phyloP scores from a whole-genome alignment of 2,888 invertebrate genomes.

The Phengaris alcon region DNA sequence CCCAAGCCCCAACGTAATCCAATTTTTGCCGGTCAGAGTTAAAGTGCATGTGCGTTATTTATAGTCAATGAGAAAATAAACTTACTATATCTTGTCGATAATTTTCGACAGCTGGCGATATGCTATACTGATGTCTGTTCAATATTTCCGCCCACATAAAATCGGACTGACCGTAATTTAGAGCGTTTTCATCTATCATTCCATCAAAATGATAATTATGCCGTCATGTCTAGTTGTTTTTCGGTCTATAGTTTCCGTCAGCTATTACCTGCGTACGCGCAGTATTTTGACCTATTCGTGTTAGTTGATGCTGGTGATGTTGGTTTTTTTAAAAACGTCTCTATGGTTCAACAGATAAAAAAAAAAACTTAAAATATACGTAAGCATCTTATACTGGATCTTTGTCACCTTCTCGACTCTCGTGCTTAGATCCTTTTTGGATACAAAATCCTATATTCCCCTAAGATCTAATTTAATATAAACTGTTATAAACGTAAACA shows the following conservation, averaged over 20 bases:
- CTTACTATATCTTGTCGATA: not conserved
- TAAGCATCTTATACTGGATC: too few species aligned
- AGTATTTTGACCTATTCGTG: slow-evolving; percentile 8
- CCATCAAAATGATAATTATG: not conserved
- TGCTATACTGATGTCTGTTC: not conserved
- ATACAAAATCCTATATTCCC: too few species aligned
- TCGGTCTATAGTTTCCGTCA: not conserved
- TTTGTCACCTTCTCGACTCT: too few species aligned
- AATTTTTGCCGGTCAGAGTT: not conserved
- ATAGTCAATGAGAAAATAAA: too few species aligned
- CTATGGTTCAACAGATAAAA: too few species aligned
- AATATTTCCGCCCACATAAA: not conserved
- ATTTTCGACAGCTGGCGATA: not conserved
- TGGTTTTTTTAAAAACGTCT: too few species aligned
- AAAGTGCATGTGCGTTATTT: too few species aligned
- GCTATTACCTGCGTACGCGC: not conserved
- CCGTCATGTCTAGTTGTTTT: not conserved
- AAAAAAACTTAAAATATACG: too few species aligned
- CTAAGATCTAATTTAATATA: too few species aligned
- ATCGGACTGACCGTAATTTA: not conserved
- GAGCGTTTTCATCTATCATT: not conserved
- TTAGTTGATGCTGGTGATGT: not conserved
- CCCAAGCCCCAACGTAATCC: not conserved
- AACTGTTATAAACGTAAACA: too few species aligned
- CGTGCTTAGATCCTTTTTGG: too few species aligned